Evolutionary conservation across 2,888 invertebrate genomes (phyloP).

Genomic region (Oasisia sp.): DNA sequence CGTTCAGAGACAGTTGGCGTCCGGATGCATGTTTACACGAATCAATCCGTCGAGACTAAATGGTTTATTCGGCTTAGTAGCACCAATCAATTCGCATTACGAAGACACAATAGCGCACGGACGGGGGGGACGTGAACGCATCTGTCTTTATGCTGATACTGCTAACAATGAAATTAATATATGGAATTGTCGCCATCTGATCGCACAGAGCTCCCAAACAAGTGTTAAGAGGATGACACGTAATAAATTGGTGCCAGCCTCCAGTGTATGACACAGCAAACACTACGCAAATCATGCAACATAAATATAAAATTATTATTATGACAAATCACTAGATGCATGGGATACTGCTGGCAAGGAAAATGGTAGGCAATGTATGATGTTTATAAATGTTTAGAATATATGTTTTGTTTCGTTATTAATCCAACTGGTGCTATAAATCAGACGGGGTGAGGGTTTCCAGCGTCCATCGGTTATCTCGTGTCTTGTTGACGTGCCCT

Average conservation of each 20-base stretch:
- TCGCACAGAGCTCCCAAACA: neutral
- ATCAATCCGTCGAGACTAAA: neutral
- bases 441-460: no score
- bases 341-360: no score
- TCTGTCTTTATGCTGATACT: neutral
- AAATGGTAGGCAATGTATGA: no score
- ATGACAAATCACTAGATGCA: no score
- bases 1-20: neutral
- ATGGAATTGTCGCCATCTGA: neutral
- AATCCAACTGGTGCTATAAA: no score
- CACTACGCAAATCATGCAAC: no score
- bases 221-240: neutral
- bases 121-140: neutral
- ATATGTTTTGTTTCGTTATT: no score
- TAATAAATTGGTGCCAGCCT: neutral
- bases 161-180: neutral
- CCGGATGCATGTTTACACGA: neutral
- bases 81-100: neutral
- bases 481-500: no score
- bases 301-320: no score
- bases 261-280: neutral
- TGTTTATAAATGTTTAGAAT: no score
- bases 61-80: neutral
- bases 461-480: no score
- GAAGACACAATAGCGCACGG: constrained; percentile 6